Conservation (phyloP, 1,140 invertebrate species). For the Colletes latitarsis region DNA sequence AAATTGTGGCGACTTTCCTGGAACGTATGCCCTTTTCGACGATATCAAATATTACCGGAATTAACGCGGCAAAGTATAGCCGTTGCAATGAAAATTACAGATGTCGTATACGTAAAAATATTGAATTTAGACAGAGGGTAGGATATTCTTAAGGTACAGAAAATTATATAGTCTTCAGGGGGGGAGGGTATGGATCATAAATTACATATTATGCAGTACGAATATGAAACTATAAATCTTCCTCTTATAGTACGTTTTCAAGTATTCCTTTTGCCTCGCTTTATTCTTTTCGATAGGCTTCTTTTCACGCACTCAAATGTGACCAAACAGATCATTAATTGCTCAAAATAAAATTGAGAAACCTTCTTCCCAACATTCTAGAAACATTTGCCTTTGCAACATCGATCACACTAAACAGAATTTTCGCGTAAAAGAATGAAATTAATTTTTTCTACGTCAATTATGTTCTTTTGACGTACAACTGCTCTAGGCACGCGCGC, state of each 20-base stretch:
- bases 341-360: no score
- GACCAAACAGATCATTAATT: no score
- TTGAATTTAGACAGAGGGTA: background rate
- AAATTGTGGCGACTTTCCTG: background rate
- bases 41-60: background rate
- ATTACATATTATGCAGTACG: background rate
- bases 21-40: background rate
- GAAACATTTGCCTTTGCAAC: no score
- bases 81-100: constrained; percentile 11
- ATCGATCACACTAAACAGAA: no score
- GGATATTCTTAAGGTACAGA: background rate
- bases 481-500: no score
- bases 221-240: background rate
- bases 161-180: constrained; percentile 11
- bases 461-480: no score
- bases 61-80: background rate
- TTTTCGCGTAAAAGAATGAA: no score
- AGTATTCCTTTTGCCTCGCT: background rate
- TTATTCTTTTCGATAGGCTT: background rate
- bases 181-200: background rate
- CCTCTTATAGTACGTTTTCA: background rate
- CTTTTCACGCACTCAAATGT: no score
- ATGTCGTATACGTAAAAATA: constrained; percentile 6
- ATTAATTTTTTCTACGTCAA: no score
- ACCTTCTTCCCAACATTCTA: no score